phyloP scores from a whole-genome alignment of 2,113 vertebrate genomes.

The Romanogobio albipinnatus region DNA sequence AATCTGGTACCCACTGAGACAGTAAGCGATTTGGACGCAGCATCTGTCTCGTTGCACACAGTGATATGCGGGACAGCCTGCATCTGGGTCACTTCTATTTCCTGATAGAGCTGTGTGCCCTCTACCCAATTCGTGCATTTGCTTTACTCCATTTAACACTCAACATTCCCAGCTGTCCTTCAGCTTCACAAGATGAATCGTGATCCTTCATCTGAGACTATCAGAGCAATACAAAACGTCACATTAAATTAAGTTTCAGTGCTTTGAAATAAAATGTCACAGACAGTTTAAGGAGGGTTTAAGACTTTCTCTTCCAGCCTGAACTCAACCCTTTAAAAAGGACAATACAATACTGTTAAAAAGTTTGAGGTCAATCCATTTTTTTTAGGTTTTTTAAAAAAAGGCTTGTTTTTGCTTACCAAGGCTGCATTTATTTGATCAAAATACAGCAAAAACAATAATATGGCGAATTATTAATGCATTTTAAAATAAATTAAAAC shows the following conservation, averaged over 20 bases:
- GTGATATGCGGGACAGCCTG: not conserved
- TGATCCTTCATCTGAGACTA: not conserved
- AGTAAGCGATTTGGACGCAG: too few species aligned
- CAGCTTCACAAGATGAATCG: not conserved
- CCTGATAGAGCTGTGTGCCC: not conserved
- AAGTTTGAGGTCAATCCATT: not conserved
- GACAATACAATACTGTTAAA: not conserved
- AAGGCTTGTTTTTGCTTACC: not conserved
- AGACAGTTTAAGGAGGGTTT: constrained; percentile 1
- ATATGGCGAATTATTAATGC: not conserved
- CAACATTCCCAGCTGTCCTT: not conserved
- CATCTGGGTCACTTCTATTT: constrained; percentile 22
- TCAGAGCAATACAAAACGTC: not conserved
- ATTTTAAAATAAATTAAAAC: not conserved
- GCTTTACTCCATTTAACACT: constrained; percentile 21
- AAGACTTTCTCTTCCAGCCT: not conserved
- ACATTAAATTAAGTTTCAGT: not conserved
- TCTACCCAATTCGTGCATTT: constrained; percentile 6
- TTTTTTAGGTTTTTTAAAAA: not conserved
- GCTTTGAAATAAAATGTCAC: constrained; percentile 5
- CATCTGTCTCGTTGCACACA: not conserved
- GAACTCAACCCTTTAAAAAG: not conserved
- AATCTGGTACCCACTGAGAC: too few species aligned
- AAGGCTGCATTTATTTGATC: not conserved
- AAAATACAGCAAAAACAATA: not conserved